phyloP scores from a whole-genome alignment of 2,113 vertebrate species.

The Ahaetulla prasina region DNA sequence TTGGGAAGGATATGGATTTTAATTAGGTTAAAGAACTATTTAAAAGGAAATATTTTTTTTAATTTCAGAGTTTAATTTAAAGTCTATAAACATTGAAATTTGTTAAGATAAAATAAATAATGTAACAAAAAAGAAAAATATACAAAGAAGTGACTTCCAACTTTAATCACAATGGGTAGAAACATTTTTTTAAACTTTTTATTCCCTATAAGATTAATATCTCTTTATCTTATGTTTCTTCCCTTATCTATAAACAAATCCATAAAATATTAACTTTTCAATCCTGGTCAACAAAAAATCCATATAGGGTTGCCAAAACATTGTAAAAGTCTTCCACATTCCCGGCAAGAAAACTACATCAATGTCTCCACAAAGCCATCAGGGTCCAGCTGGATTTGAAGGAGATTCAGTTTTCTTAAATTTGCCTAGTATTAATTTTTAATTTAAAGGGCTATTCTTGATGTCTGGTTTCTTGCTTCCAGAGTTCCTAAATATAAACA shows the following conservation, averaged over 20 bases:
- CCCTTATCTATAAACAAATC: no score
- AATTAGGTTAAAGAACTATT: slow-evolving; percentile 26
- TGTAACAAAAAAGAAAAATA: background rate
- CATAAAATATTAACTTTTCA: no score
- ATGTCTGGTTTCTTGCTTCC: background rate
- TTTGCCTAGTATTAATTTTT: background rate
- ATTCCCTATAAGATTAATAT: no score
- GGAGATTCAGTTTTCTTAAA: background rate
- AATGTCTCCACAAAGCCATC: background rate
- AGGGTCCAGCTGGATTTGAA: background rate
- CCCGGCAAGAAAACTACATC: background rate
- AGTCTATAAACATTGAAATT: slow-evolving; percentile 23
- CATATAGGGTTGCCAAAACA: background rate
- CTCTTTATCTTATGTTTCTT: no score
- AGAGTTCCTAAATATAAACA: background rate
- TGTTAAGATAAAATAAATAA: background rate
- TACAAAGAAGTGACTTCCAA: no score
- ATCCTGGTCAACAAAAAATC: no score
- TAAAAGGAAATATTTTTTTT: background rate
- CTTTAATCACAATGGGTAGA: no score
- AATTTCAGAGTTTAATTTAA: background rate
- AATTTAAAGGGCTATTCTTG: background rate
- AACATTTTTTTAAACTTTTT: no score
- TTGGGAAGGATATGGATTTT: slow-evolving; percentile 22
- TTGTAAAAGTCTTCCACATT: background rate